phyloP scores from a whole-genome alignment of 2,797 vertebrate genomes.

The Gymnoscopelus microlampas region DNA sequence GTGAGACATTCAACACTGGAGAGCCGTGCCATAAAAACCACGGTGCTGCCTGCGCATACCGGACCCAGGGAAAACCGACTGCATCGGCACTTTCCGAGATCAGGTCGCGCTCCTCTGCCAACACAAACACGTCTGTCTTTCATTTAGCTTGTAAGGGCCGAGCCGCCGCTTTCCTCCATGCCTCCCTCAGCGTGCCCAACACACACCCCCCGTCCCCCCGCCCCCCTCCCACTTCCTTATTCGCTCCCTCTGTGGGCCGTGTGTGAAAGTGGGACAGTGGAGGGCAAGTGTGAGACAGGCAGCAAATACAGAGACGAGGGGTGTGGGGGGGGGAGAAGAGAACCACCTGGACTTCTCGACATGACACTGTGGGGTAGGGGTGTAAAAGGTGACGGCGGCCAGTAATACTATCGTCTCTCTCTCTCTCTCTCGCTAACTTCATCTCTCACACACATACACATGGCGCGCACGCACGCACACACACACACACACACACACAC shows the following conservation, averaged over 20 bases:
- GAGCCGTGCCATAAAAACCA: constrained; percentile 53
- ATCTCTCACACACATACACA: neutral
- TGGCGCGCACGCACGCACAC: neutral
- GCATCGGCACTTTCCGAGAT: constrained; percentile 68
- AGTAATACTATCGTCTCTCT: neutral
- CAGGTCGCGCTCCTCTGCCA: constrained; percentile 56
- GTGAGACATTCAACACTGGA: constrained; percentile 72
- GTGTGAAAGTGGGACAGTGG: constrained; percentile 43
- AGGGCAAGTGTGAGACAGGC: constrained; percentile 53
- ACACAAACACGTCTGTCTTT: constrained; percentile 72
- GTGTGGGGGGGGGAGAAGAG: constrained; percentile 19
- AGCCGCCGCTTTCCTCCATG: constrained; percentile 37
- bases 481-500: neutral
- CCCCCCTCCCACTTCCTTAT: constrained; percentile 16
- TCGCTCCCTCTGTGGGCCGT: constrained; percentile 27
- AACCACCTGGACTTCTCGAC: constrained; percentile 50
- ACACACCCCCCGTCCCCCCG: constrained; percentile 10
- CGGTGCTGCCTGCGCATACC: neutral
- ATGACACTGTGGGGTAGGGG: constrained; percentile 25
- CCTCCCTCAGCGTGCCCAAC: neutral
- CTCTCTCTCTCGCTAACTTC: neutral
- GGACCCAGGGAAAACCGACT: constrained; percentile 47
- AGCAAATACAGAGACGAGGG: constrained; percentile 14
- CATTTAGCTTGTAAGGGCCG: constrained; percentile 61
- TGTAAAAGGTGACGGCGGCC: constrained; percentile 9